Conservation (phyloP, 1,140 invertebrate species). For the Liolophura sinensis region DNA sequence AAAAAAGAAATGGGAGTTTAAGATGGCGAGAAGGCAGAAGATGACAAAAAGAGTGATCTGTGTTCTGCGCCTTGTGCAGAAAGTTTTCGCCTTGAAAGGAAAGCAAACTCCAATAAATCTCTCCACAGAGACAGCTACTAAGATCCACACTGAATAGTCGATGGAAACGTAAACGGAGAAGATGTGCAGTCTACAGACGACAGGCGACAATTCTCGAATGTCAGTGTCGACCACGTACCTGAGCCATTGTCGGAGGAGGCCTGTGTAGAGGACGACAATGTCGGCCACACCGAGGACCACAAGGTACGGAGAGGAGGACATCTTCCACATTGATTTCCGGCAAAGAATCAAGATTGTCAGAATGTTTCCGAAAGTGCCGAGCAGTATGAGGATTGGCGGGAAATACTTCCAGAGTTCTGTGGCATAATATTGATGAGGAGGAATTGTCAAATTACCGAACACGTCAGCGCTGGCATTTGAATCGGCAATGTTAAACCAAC, state of each 20-base stretch:
- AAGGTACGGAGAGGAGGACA: background rate
- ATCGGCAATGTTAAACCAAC: too few species aligned
- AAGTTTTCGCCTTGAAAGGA: background rate
- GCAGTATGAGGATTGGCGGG: conserved; percentile 24
- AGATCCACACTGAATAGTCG: conserved; percentile 12
- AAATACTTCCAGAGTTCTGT: too few species aligned
- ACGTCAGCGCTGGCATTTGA: too few species aligned
- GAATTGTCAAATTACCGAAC: too few species aligned
- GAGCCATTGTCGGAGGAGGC: background rate
- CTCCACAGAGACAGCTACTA: conserved; percentile 9
- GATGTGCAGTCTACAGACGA: conserved; percentile 3
- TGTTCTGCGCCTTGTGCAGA: too few species aligned
- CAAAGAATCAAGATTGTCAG: too few species aligned
- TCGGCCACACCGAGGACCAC: background rate
- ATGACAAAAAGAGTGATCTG: too few species aligned
- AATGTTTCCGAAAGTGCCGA: background rate
- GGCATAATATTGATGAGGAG: too few species aligned
- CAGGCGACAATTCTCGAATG: conserved; percentile 1
- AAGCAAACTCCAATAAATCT: conserved; percentile 11
- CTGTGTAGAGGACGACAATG: background rate
- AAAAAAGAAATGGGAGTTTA: too few species aligned
- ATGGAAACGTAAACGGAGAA: conserved; percentile 7
- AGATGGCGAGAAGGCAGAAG: too few species aligned
- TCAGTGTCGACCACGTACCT: background rate
- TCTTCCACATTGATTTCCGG: too few species aligned